Percentiles rank a stretch among this genome's conserved stretches.
Conservation (phyloP, 1,140 invertebrate genomes). For the Hormaphis cornu region DNA sequence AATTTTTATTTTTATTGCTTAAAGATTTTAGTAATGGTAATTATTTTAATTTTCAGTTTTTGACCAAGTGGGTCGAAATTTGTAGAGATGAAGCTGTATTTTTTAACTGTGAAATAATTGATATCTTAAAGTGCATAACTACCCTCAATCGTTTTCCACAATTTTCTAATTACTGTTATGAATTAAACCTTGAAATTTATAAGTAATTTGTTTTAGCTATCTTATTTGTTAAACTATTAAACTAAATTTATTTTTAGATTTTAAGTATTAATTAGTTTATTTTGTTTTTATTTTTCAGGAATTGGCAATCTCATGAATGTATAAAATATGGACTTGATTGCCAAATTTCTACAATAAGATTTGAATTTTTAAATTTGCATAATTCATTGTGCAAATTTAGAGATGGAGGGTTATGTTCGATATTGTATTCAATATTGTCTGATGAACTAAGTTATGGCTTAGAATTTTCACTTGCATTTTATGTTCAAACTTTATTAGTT, state of each 20-base stretch:
- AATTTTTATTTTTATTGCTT: no score
- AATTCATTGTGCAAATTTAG: neutral
- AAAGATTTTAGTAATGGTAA: neutral
- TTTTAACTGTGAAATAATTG: neutral
- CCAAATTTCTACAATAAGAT: neutral
- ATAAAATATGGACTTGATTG: neutral
- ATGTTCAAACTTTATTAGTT: neutral
- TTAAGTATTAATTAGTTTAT: neutral
- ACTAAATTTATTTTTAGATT: neutral
- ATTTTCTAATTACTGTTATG: neutral
- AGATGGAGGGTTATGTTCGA: neutral
- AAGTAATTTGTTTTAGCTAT: neutral
- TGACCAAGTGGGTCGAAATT: neutral
- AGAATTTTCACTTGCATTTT: neutral
- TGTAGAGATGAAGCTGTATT: neutral
- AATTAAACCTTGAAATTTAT: conserved; percentile 10
- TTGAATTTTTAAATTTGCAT: conserved; percentile 7
- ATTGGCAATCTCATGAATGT: conserved; percentile 1
- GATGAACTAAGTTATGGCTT: neutral
- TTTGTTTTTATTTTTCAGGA: neutral
- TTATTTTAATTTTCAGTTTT: neutral
- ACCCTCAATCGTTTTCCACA: neutral
- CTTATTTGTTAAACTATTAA: neutral
- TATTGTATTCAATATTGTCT: neutral
- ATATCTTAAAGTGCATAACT: conserved; percentile 1